Base-by-base conservation (phyloP, 2,888 invertebrate genomes). In the Isotomurus palustris region DNA sequence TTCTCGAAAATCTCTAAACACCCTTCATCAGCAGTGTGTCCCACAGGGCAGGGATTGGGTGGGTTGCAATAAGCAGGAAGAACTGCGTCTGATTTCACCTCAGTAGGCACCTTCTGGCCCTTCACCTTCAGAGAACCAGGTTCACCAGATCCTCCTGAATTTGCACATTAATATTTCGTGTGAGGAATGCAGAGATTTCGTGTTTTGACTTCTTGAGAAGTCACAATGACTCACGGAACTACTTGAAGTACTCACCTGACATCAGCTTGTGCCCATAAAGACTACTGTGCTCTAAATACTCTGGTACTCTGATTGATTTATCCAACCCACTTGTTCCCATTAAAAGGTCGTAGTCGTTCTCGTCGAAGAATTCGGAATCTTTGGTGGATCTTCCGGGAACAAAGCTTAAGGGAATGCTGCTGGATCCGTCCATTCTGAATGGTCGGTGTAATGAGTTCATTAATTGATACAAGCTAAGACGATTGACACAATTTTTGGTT, bases 11-110 rank as follows among this genome's bases (percentile, higher is more conserved):
- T 84, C 66, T 83, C 86, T 72, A 93, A 83, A 75, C 97, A 97
- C 66, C 91, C 90, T 76, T 93, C 88, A 44, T 86, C 85, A 71
- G 84, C 91, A 82, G 85, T 83, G 74, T 90, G 95, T 67, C 95
- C 97, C 58, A 91, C 84, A 2, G 97, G 99, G 74, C 99, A 99
- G 0, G 99, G 99, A 77, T 99, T 99, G 2, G 97, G 97, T 1
- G 99, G 99, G 76, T 96, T 95, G 76, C 99, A 99, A 38, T 60
- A 99, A 21, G 97, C 95, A 0, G 97, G 97, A 58, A 99, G 79
- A 14, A 88, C 85, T 10, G 89, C 88, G 73, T 97, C 95, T 3
- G 88, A 85, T 77, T 96, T 96, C 48, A 92, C 84, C 75, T 89
- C 85, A 3, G 82, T 80, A 60, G 79, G 80, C 48, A 86, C 76